These are phyloP conservation scores for Drosophila sulfurigaster DNA, from an alignment of 1,140 invertebrate species.

Conservation along the genomic window DNA sequence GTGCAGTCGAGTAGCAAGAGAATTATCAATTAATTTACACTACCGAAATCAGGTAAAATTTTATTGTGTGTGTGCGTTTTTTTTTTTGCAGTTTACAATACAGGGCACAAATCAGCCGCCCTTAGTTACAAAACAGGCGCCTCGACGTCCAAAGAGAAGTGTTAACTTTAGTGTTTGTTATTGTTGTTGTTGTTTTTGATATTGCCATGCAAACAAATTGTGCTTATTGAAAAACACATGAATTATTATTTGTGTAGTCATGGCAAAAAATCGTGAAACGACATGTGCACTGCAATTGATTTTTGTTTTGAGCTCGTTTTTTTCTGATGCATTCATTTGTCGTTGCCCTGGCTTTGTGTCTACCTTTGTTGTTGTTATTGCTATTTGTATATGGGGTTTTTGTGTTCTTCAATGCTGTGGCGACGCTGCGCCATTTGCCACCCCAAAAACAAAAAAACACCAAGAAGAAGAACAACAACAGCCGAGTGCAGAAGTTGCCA, in stretches of 20 bases:
- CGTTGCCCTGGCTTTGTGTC: slow-evolving; percentile 19
- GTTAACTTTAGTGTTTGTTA: slow-evolving; percentile 20
- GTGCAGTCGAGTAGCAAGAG: slow-evolving; percentile 2
- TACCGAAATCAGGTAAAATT: slow-evolving; percentile 32
- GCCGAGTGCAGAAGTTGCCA: slow-evolving; percentile 27
- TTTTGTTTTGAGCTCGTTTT: slow-evolving; percentile 52
- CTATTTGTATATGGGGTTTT: slow-evolving; percentile 38
- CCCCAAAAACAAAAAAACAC: slow-evolving; percentile 20
- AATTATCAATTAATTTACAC: slow-evolving; percentile 1
- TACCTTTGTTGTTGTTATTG: slow-evolving; percentile 34
- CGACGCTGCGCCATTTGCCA: slow-evolving; percentile 40
- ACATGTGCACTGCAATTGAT: slow-evolving; percentile 59
- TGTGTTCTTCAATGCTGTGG: slow-evolving; percentile 32
- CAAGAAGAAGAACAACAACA: slow-evolving; percentile 2
- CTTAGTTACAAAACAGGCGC: slow-evolving; percentile 67
- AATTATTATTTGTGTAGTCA: slow-evolving; percentile 23
- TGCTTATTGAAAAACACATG: background rate
- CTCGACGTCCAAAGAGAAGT: slow-evolving; percentile 22
- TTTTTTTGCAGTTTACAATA: slow-evolving; percentile 29
- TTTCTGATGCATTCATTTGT: slow-evolving; percentile 38
- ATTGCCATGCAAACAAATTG: slow-evolving; percentile 12
- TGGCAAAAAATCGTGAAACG: slow-evolving; percentile 17
- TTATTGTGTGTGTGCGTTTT: background rate
- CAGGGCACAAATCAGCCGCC: slow-evolving; percentile 17
- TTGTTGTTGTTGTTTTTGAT: slow-evolving; percentile 31